Evolutionary conservation across 1,140 invertebrate genomes (phyloP), one percentile per base, ranked within the genome.

Genomic region (Ladona fulva): DNA sequence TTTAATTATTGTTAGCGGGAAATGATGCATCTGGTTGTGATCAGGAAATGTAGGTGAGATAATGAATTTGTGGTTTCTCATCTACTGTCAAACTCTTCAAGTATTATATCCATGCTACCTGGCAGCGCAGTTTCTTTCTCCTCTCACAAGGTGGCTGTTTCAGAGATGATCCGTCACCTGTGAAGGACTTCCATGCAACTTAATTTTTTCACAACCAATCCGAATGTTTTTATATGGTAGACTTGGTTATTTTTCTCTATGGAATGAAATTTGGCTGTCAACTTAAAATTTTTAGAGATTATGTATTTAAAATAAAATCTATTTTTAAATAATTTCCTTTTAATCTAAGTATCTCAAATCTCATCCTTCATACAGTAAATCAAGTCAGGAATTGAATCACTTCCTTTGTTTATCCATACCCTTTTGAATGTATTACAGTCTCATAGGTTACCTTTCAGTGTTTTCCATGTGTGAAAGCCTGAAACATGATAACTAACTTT

Each of bases 301-400:
- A 66, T 66, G 52, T 66, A 66, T 66, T 66, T 16, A 66, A 19
- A 66, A 66, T 19, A 19, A 66, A 66, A 66, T 66, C 3, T 66
- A 66, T 66, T 66, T 66, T 66, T 66, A 66, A 66, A 66, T 66
- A 66, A 66, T 66, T 66, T 66, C 52, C 52, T 66, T 66, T 66
- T 22, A 66, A 66, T 16, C 52, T 52, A n/a, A n/a, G n/a, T n/a
- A n/a, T n/a, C n/a, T 37, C 8, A 37, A 37, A 37, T 5, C 29
- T 37, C 1, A 37, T 37, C n/a, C n/a, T n/a, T n/a, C n/a, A n/a
- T n/a, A n/a, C 29, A 37, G 29, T 8, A 37, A 37, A 37, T 8
- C 8, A 5, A 37, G 3, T 37, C 29, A 37, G 29, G 8, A 37
- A 37, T 37, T 37, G 29, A 37, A 37, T 5, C 29, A n/a, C n/a